Evolutionary conservation across 2,113 vertebrate species (phyloP).

Genomic region (Halcyon senegalensis): DNA sequence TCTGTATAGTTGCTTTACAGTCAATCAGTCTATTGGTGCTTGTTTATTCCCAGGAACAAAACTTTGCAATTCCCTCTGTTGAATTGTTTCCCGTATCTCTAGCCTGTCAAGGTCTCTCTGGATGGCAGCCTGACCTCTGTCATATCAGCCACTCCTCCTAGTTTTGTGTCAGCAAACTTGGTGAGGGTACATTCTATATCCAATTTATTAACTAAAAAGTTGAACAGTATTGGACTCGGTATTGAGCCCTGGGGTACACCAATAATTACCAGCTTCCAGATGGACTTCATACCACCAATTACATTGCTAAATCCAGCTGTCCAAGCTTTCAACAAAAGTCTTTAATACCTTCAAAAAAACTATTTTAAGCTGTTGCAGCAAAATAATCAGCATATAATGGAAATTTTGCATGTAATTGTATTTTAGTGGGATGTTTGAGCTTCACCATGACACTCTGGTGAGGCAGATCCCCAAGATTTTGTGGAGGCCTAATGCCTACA

Average conservation of each 20-base stretch:
- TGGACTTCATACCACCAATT: background rate
- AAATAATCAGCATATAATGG: slow-evolving; percentile 72
- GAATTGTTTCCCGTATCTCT: background rate
- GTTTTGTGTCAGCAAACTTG: background rate
- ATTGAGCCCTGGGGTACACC: background rate
- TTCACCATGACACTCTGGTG: slow-evolving; percentile 73
- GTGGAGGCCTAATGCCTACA: slow-evolving; percentile 76
- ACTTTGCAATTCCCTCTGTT: background rate
- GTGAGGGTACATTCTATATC: too few species aligned
- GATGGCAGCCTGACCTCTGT: background rate
- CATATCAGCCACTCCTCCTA: background rate
- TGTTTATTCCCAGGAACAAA: background rate
- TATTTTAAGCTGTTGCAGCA: slow-evolving; percentile 55
- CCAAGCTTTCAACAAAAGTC: slow-evolving; percentile 14
- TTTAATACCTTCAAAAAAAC: background rate
- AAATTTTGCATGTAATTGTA: slow-evolving; percentile 72
- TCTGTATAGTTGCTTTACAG: background rate
- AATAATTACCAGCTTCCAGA: background rate
- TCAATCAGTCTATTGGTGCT: too few species aligned
- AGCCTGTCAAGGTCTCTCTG: background rate
- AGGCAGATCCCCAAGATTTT: slow-evolving; percentile 75
- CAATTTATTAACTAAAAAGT: background rate
- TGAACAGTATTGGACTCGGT: background rate
- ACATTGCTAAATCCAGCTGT: background rate
- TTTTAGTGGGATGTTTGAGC: slow-evolving; percentile 72